phyloP scores from a whole-genome alignment of 2,888 invertebrate genomes.

The Harpalus rufipes region DNA sequence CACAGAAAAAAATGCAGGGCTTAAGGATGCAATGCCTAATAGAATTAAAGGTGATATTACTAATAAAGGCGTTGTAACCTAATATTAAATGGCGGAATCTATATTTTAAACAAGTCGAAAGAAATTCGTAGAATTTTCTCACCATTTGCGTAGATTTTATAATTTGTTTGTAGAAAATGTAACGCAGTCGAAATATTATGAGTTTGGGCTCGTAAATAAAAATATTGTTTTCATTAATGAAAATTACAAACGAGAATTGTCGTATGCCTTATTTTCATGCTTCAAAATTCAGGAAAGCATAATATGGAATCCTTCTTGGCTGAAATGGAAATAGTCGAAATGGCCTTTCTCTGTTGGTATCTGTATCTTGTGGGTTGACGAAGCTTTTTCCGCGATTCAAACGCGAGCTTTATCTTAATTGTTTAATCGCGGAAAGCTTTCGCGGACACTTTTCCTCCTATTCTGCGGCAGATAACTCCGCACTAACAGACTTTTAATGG shows the following conservation, averaged over 20 bases:
- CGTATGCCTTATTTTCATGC: neutral
- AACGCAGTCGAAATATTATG: too few relatives aligned
- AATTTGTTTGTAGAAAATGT: too few relatives aligned
- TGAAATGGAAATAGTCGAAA: neutral
- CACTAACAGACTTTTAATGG: slow-evolving; percentile 55
- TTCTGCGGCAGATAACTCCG: slow-evolving; percentile 44
- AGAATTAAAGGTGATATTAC: too few relatives aligned
- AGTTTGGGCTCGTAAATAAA: too few relatives aligned
- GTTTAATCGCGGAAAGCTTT: slow-evolving; percentile 65
- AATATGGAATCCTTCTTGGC: neutral
- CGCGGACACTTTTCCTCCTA: slow-evolving; percentile 60
- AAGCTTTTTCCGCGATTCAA: slow-evolving; percentile 51
- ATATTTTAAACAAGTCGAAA: too few relatives aligned
- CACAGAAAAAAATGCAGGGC: too few relatives aligned
- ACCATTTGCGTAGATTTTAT: too few relatives aligned
- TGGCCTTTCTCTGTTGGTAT: neutral
- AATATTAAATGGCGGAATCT: too few relatives aligned
- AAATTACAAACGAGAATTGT: neutral
- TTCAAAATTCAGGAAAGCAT: neutral
- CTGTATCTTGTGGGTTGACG: slow-evolving; percentile 11
- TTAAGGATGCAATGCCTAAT: too few relatives aligned
- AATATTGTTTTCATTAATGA: too few relatives aligned
- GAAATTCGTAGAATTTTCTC: too few relatives aligned
- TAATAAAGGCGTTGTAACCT: too few relatives aligned
- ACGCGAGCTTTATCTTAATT: slow-evolving; percentile 64